Conservation (phyloP, 1,140 invertebrate genomes). For the Stenopsyche tienmushanensis region DNA sequence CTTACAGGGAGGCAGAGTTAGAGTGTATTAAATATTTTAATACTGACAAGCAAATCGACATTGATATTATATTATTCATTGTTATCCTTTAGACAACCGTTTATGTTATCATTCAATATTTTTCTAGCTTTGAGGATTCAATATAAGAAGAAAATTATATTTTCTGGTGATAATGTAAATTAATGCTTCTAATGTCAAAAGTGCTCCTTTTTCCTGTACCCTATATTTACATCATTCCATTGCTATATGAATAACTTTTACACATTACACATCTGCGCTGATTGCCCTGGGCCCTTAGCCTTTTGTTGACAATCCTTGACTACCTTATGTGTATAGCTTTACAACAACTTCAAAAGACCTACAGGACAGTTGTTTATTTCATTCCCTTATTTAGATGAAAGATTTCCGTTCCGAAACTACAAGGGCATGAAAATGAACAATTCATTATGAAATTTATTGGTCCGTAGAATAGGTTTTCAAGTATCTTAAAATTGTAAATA, state of each 20-base stretch:
- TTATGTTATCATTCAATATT: too few relatives aligned
- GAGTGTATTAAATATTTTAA: slow-evolving; percentile 38
- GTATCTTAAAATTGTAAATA: slow-evolving; percentile 18
- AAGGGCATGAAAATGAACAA: slow-evolving; percentile 21
- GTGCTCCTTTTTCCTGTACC: slow-evolving; percentile 31
- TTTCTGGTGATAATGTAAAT: too few relatives aligned
- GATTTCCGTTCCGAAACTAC: background rate
- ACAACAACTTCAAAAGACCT: slow-evolving; percentile 24
- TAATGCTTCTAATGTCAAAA: too few relatives aligned
- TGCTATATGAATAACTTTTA: slow-evolving; percentile 6
- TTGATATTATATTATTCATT: slow-evolving; percentile 6
- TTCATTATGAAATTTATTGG: slow-evolving; percentile 2
- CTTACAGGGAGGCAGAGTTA: slow-evolving; percentile 32
- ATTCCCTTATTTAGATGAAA: background rate
- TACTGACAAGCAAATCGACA: too few relatives aligned
- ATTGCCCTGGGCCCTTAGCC: slow-evolving; percentile 38
- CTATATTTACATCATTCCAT: slow-evolving; percentile 13
- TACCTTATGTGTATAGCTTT: slow-evolving; percentile 26
- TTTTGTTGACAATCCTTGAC: slow-evolving; percentile 10
- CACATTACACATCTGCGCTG: slow-evolving; percentile 30
- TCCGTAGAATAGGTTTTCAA: slow-evolving; percentile 16
- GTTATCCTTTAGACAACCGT: too few relatives aligned
- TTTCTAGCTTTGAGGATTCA: too few relatives aligned
- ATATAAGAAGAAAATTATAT: too few relatives aligned
- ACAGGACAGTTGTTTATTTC: slow-evolving; percentile 34